Base-by-base conservation (phyloP, 2,113 vertebrate species). In the pig (Sus scrofa) region DNA sequence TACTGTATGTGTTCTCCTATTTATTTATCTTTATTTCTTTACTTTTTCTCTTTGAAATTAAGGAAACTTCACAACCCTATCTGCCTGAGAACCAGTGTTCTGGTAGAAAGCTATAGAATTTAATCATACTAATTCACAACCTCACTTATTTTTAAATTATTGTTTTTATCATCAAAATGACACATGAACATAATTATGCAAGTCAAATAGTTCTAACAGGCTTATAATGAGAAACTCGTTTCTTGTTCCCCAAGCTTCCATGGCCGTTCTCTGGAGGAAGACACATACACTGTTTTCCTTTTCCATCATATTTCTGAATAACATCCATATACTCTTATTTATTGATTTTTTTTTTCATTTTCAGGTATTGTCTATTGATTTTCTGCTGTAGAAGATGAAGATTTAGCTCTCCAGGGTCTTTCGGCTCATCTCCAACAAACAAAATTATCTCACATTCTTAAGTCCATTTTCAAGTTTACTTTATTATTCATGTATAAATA, bases 381-480 rank as follows among this genome's bases (percentile, higher is more conserved):
- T 97, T 86, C 85, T 78, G 30, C n/a, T 90, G 6, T 77, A 92
- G 26, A 95, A 95, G 34, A 95, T 94, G 50, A 90, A 93, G 68
- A 63, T 11, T 88, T 93, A 86, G 34, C 50, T 91, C 44, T 92
- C 60, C 34, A 44, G 1, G 8, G 3, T n/a, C n/a, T 73, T 93
- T 84, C 60, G 91, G n/a, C 19, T 96, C 24, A 82, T 78, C 37
- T 70, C 32, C 5, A 22, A 73, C 34, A 82, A 79, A 67, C 2
- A 68, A 11, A 88, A 16, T 44, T 39, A 62, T 75, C 19, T 86
- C 37, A 24, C 50, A 74, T 79, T 85, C 54, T 92, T 65, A 85
- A 85, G 78, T 74, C 19, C 14, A 34, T 32, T 85, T 85, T 86
- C 34, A 91, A 81, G n/a, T 63, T 63, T 87, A 65, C 56, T 60